phyloP scores from a whole-genome alignment of 2,113 vertebrate genomes.

The Oxyura jamaicensis region DNA sequence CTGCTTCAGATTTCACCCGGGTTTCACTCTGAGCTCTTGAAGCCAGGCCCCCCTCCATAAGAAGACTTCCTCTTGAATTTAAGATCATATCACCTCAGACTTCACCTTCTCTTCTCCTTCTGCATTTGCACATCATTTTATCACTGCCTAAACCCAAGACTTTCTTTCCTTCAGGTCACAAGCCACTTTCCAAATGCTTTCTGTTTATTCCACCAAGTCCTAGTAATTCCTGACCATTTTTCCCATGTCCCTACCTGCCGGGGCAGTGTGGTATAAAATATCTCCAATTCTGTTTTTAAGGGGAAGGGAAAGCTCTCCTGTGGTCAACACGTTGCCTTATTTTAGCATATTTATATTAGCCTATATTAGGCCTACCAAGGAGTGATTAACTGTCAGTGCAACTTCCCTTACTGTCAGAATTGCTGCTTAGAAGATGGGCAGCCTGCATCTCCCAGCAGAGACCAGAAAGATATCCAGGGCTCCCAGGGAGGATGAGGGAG shows the following conservation, averaged over 20 bases:
- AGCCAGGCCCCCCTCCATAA: neutral
- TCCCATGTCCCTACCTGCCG: neutral
- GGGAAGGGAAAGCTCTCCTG: neutral
- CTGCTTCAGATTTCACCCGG: neutral
- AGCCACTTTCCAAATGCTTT: neutral
- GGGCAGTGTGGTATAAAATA: neutral
- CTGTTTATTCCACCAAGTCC: neutral
- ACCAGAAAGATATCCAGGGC: neutral
- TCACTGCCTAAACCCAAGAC: neutral
- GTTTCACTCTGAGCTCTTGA: neutral
- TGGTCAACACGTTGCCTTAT: accelerated
- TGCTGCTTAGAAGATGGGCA: neutral
- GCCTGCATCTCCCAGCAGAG: neutral
- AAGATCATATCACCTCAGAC: neutral
- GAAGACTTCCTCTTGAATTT: neutral
- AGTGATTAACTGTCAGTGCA: neutral
- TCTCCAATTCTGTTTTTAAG: neutral
- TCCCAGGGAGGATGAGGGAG: neutral
- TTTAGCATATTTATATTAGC: neutral
- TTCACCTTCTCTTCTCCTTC: neutral
- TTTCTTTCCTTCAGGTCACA: neutral
- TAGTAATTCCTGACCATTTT: neutral
- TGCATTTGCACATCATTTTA: neutral
- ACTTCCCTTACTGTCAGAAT: neutral
- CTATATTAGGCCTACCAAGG: neutral